Conservation (phyloP, 2,797 vertebrate species). For the Oryzias sinensis region DNA sequence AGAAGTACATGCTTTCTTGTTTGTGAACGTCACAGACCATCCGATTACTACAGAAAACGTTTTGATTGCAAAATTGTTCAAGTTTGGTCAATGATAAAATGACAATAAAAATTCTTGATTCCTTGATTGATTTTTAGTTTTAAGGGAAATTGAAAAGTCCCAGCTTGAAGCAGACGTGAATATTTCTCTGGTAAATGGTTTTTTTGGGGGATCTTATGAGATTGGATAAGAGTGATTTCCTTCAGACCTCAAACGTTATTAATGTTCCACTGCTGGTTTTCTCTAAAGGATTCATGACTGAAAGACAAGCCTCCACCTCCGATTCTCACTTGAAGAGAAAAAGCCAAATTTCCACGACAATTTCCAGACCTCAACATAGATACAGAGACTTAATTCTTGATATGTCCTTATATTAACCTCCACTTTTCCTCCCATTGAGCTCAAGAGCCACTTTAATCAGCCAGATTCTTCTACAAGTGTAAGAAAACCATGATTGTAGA, state of each 20-base stretch:
- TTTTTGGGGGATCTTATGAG: constrained; percentile 34
- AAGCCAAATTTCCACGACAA: constrained; percentile 61
- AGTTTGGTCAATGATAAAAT: too few species aligned
- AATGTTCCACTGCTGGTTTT: constrained; percentile 61
- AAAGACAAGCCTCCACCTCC: constrained; percentile 61
- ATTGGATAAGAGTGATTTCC: constrained; percentile 56
- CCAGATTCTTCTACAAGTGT: too few species aligned
- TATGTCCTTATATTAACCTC: constrained; percentile 60
- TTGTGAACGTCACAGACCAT: too few species aligned
- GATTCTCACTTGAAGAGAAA: constrained; percentile 72
- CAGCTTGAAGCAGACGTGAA: constrained; percentile 36
- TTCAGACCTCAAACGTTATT: constrained; percentile 59
- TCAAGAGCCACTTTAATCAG: constrained; percentile 37
- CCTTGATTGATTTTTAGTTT: background rate
- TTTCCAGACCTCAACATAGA: constrained; percentile 46
- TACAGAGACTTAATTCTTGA: constrained; percentile 42
- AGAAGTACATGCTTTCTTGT: too few species aligned
- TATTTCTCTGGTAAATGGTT: constrained; percentile 46
- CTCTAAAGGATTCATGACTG: constrained; percentile 60
- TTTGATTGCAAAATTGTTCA: too few species aligned
- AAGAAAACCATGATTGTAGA: too few species aligned
- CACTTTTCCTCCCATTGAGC: constrained; percentile 44
- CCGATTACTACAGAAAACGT: too few species aligned
- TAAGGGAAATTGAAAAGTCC: constrained; percentile 32
- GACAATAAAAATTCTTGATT: too few species aligned